Base-by-base conservation (phyloP, 2,888 invertebrate species). In the Drosophila ezoana region DNA sequence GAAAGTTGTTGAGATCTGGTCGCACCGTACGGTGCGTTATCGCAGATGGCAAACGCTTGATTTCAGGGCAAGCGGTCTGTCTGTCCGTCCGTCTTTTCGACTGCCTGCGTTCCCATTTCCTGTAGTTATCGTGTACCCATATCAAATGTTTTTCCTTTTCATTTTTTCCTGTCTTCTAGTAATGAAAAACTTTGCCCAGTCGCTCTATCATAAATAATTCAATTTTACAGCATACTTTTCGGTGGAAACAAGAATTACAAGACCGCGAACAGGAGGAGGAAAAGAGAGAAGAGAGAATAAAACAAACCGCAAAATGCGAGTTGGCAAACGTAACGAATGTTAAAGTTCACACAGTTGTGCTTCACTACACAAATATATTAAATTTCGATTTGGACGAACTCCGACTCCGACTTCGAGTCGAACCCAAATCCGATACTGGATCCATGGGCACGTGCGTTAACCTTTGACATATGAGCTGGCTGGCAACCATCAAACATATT, bases 401-500 rank as follows among this genome's bases (percentile, higher is more conserved):
- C 32, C 41, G 11, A 13, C 11, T 35, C 33, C 16, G 41, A 59
- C 49, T 44, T 38, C 28, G 53, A 47, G 13, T 65, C 47, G 60
- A 74, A 51, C 57, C 54, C 68, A 60, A 67, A 70, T 67, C 53
- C 68, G 60, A 83, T 51, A 61, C 67, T 64, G 65, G 70, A 75
- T 66, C 67, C 83, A 75, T 73, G 74, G 80, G 89, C 89, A 88
- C 88, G 89, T 89, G 89, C 87, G 81, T 86, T 89, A 89, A 88
- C 89, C 85, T 89, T 89, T 88, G 88, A 89, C 88, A 88, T 89
- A 89, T 89, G 89, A 88, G 82, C 67, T 67, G 65, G 44, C 57
- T 52, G 72, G 65, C 57, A 83, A 76, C 88, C 85, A 88, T 81
- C 89, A 84, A 87, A 86, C 87, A 89, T 89, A 86, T 87, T 88